phyloP scores from a whole-genome alignment of 2,888 invertebrate genomes.

The Listrodromus nycthemerus region DNA sequence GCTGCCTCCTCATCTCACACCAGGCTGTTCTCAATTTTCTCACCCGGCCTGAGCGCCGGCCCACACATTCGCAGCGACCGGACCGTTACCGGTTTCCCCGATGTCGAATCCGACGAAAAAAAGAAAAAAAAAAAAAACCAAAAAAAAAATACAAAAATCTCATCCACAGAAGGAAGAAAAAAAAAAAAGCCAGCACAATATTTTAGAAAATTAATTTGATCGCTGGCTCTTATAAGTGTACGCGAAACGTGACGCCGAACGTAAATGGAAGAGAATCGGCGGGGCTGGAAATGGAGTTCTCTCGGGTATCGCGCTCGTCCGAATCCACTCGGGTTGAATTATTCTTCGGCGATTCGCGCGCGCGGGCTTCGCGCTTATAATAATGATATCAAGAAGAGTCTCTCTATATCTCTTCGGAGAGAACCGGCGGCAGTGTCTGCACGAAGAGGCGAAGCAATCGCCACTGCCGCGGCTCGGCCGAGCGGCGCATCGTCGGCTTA shows the following conservation, averaged over 20 bases:
- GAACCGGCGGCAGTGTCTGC: conserved; percentile 45
- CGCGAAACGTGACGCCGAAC: neutral
- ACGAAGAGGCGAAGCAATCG: conserved; percentile 58
- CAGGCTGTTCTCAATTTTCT: conserved; percentile 18
- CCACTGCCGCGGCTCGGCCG: conserved; percentile 28
- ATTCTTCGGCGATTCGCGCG: neutral
- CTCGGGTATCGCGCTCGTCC: conserved; percentile 5
- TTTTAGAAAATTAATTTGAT: conserved; percentile 24
- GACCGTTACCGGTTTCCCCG: conserved; percentile 35
- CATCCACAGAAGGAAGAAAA: neutral
- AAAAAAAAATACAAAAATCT: neutral
- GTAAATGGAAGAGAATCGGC: neutral
- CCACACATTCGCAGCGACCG: conserved; percentile 17
- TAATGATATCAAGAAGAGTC: conserved; percentile 60
- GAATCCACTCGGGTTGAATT: neutral
- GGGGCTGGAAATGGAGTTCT: neutral
- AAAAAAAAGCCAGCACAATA: neutral
- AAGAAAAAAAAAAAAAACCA: neutral
- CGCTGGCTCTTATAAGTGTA: neutral
- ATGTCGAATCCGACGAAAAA: conserved; percentile 2
- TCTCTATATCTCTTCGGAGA: neutral
- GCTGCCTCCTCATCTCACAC: conserved; percentile 5
- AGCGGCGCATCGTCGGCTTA: conserved; percentile 52
- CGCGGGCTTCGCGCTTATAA: conserved; percentile 52
- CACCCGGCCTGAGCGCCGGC: neutral